phyloP scores from a whole-genome alignment of 2,113 vertebrate genomes.

The Microcebus lehilahytsara region DNA sequence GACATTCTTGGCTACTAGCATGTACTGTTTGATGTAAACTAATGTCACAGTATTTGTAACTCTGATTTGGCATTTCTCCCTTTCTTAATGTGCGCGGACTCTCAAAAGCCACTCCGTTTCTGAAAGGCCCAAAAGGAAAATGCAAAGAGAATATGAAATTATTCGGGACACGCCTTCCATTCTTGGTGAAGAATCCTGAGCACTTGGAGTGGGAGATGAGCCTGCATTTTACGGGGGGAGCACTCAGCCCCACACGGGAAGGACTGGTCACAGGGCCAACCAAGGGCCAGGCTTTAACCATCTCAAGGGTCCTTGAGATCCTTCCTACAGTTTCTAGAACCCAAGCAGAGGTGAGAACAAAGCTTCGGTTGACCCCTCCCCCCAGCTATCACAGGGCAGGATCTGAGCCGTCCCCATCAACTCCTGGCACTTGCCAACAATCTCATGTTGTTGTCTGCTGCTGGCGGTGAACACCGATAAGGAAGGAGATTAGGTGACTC shows the following conservation, averaged over 20 bases:
- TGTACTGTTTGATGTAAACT: neutral
- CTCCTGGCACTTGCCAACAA: slow-evolving; percentile 71
- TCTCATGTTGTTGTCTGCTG: slow-evolving; percentile 67
- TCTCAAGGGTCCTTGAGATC: neutral
- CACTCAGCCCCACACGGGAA: neutral
- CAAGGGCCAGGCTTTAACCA: neutral
- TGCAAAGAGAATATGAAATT: neutral
- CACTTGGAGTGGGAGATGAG: neutral
- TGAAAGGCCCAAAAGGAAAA: neutral
- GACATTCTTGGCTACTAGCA: neutral
- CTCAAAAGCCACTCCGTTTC: neutral
- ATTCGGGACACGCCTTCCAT: neutral
- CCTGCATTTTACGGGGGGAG: neutral
- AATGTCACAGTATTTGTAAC: neutral
- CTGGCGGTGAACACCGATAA: slow-evolving; percentile 70
- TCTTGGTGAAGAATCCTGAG: neutral
- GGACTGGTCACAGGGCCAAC: neutral
- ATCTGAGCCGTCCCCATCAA: slow-evolving; percentile 67
- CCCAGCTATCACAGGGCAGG: slow-evolving; percentile 49
- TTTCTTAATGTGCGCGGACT: neutral
- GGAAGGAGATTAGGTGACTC: slow-evolving; percentile 62
- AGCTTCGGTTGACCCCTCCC: slow-evolving; percentile 48
- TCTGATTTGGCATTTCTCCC: neutral
- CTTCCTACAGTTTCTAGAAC: neutral
- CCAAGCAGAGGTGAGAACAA: slow-evolving; percentile 69